Conservation (phyloP, 2,888 invertebrate genomes). For the Yponomeuta plumbellus region DNA sequence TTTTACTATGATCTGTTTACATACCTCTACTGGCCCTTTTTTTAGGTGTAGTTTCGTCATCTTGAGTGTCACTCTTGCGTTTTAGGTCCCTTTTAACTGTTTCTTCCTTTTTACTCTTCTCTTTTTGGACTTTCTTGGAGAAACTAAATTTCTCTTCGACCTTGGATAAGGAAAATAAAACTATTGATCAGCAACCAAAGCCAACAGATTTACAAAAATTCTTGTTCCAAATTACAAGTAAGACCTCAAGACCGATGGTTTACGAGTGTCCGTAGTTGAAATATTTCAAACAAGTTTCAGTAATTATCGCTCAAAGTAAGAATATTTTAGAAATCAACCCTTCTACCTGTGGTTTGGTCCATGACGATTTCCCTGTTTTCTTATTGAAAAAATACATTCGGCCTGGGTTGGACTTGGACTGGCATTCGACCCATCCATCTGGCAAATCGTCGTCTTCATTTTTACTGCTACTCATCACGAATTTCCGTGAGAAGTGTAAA, state of each 20-base stretch:
- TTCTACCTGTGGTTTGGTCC: slow-evolving; percentile 65
- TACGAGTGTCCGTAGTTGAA: background rate
- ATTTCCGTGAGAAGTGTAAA: slow-evolving; percentile 26
- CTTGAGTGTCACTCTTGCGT: slow-evolving; percentile 47
- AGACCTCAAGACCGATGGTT: background rate
- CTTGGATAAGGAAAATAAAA: slow-evolving; percentile 38
- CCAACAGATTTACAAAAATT: background rate
- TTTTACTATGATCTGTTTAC: slow-evolving; percentile 29
- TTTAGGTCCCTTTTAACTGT: slow-evolving; percentile 43
- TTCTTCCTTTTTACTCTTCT: slow-evolving; percentile 38
- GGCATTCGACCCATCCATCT: slow-evolving; percentile 64
- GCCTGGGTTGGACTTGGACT: slow-evolving; percentile 62
- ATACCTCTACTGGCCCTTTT: slow-evolving; percentile 53
- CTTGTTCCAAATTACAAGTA: background rate
- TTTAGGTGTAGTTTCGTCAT: slow-evolving; percentile 34
- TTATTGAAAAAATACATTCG: slow-evolving; percentile 68
- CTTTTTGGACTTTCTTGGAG: slow-evolving; percentile 39
- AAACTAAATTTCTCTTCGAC: slow-evolving; percentile 38
- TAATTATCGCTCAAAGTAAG: background rate
- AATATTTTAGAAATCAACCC: slow-evolving; percentile 45
- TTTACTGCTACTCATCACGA: slow-evolving; percentile 54
- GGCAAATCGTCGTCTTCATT: slow-evolving; percentile 57
- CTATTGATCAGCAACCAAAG: slow-evolving; percentile 27
- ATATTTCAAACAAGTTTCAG: slow-evolving; percentile 1
- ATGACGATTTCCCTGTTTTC: slow-evolving; percentile 66